These are phyloP conservation scores for Acrocyrtus sp. DNA, from an alignment of 2,888 invertebrate genomes.

Conservation along the genomic window DNA sequence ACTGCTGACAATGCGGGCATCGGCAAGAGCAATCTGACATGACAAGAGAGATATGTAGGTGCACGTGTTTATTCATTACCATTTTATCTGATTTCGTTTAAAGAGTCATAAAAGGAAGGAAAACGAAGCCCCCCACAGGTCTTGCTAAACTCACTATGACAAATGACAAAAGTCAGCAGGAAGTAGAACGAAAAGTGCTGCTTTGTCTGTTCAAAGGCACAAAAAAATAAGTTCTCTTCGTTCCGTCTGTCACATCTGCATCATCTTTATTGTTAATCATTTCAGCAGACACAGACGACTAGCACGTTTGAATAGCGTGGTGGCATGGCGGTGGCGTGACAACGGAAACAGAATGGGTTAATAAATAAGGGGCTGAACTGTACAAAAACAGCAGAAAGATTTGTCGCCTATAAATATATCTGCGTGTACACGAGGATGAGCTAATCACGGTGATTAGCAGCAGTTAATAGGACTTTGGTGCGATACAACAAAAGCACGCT, in stretches of 20 bases:
- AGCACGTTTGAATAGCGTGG: too few species aligned
- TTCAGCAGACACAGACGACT: neutral
- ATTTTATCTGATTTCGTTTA: neutral
- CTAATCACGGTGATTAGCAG: too few species aligned
- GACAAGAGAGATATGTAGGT: neutral
- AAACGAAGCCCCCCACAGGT: conserved; percentile 15
- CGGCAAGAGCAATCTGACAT: neutral
- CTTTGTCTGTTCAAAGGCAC: neutral
- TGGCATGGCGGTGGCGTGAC: too few species aligned
- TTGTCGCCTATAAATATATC: too few species aligned
- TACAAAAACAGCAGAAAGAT: too few species aligned
- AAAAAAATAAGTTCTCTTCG: too few species aligned
- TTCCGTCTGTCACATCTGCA: neutral
- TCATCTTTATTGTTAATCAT: neutral
- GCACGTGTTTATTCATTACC: conserved; percentile 48
- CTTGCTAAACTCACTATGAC: conserved; percentile 29
- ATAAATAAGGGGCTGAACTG: too few species aligned
- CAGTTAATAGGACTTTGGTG: too few species aligned
- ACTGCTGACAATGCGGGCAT: too few species aligned
- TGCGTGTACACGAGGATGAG: too few species aligned
- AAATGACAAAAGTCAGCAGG: conserved; percentile 52
- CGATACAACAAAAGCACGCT: too few species aligned
- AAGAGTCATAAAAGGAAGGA: conserved; percentile 10
- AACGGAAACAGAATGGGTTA: too few species aligned
- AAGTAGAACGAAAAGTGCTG: conserved; percentile 25